Base-by-base conservation (phyloP, 2,113 vertebrate species). In the Garra rufa region DNA sequence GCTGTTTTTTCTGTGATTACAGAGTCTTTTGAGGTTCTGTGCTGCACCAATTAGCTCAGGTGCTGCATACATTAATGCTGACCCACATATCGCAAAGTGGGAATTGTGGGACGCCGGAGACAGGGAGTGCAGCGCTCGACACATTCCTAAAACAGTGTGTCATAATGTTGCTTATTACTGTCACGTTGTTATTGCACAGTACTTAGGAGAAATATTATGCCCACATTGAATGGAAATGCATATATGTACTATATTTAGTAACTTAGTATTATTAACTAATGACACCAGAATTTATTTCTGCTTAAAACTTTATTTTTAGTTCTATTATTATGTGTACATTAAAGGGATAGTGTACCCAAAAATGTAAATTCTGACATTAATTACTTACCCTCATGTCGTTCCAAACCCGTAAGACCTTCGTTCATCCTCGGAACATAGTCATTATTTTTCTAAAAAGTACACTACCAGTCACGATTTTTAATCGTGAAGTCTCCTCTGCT, bases 11-110 rank as follows among this genome's bases (percentile, higher is more conserved):
- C 44, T 48, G 44, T 73, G 67, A 79, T 46, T 67, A 24, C 21
- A 34, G 55, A 10, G n/a, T 69, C 17, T 65, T 63, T 65, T 17
- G n/a, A 21, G 24, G 52, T 38, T 50, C 41, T 30, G 79, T 61
- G 57, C 34, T 74, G 71, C 82, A 77, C 76, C 80, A 55, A 50
- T 76, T 55, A 63, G 61, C 44, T 70, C 63, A 87, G 79, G 79
- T 82, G 84, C 86, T 78, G 71, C 55, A 83, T 84, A 79, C 55
- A 85, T 85, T 83, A 85, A 46, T 55, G 21, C 86, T 90, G 86
- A 86, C 86, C 87, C 88, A 87, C 79, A 89, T 89, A 79, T 76
- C 84, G 24, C 57, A 77, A 10, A 46, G 46, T 57, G 30, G 41
- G 86, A 87, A 41, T n/a, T 69, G 44, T 69, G 44, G 17, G 57